A percentile compares a stretch with the other conserved stretches of the same genome.
Evolutionary conservation across 1,140 invertebrate genomes (phyloP).

Genomic region (Penaeus vannamei): DNA sequence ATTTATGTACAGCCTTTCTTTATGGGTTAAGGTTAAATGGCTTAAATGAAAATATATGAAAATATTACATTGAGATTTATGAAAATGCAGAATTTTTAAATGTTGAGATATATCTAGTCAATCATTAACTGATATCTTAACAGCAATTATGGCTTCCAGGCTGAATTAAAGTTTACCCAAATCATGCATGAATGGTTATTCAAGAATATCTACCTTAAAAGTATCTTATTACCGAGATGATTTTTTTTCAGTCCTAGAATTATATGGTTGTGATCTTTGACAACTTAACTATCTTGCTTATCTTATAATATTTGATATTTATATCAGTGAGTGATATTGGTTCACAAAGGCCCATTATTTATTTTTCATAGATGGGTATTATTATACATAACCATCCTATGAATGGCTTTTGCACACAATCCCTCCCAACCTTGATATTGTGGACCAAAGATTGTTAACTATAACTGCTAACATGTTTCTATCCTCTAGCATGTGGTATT

Average conservation of each 20-base stretch:
- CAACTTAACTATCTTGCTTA: conserved; percentile 11
- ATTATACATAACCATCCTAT: conserved; percentile 2
- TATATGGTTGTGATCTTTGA: conserved; percentile 22
- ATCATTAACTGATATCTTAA: too few relatives aligned
- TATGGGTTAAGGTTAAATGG: too few relatives aligned
- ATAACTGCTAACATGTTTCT: conserved; percentile 29
- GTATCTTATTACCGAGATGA: too few relatives aligned
- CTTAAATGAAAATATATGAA: too few relatives aligned
- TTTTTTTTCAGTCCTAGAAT: neutral
- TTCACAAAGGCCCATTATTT: neutral
- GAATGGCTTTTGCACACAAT: conserved; percentile 42
- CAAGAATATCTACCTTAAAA: too few relatives aligned
- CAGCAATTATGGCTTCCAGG: too few relatives aligned
- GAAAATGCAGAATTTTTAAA: too few relatives aligned
- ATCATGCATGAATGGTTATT: too few relatives aligned
- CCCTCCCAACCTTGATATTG: conserved; percentile 42
- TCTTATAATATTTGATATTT: neutral
- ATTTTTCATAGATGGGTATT: neutral
- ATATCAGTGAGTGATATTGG: neutral
- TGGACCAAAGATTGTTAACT: conserved; percentile 51
- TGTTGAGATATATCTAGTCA: too few relatives aligned
- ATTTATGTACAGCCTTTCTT: too few relatives aligned
- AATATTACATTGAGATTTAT: too few relatives aligned
- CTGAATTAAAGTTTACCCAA: too few relatives aligned
- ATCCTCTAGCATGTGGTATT: neutral